Percentiles rank a stretch among this genome's conserved stretches.
Conservation (phyloP, 2,797 vertebrate genomes). For the Alosa sapidissima region DNA sequence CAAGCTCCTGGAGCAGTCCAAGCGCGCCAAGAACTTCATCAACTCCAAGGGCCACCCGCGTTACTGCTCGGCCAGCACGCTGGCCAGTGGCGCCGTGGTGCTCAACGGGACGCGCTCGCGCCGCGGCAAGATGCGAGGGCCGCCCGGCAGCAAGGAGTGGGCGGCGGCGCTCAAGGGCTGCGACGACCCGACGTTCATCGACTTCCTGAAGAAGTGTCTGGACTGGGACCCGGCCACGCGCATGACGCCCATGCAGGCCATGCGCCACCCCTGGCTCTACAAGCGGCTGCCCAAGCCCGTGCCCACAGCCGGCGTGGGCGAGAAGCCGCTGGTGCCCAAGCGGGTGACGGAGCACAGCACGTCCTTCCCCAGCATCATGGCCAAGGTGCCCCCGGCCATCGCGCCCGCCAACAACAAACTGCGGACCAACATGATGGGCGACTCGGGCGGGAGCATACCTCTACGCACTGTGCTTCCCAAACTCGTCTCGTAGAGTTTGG, state of each 20-base stretch:
- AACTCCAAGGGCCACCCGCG: constrained; percentile 96
- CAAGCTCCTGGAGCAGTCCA: constrained; percentile 92
- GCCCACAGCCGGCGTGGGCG: constrained; percentile 59
- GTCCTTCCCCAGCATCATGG: constrained; percentile 88
- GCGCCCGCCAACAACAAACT: constrained; percentile 86
- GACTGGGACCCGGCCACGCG: constrained; percentile 92
- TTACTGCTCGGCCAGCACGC: constrained; percentile 87
- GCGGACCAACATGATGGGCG: constrained; percentile 86
- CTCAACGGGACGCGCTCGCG: constrained; percentile 87
- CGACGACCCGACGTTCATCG: constrained; percentile 89
- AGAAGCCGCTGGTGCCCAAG: constrained; percentile 79
- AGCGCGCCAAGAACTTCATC: constrained; percentile 95
- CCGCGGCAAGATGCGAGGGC: constrained; percentile 88
- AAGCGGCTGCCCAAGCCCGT: constrained; percentile 83
- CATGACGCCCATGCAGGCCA: constrained; percentile 88
- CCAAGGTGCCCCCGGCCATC: constrained; percentile 83
- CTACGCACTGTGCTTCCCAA: constrained; percentile 94
- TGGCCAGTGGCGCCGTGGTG: constrained; percentile 83
- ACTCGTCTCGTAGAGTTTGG: constrained; percentile 84
- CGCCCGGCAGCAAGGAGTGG: constrained; percentile 94
- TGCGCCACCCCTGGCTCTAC: constrained; percentile 93
- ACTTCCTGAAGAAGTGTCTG: constrained; percentile 95
- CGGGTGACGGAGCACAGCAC: constrained; percentile 79
- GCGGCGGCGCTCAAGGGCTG: constrained; percentile 88
- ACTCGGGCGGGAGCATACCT: constrained; percentile 82